These are phyloP conservation scores for Pterois miles DNA, from an alignment of 2,797 vertebrate species.

Conservation along the genomic window DNA sequence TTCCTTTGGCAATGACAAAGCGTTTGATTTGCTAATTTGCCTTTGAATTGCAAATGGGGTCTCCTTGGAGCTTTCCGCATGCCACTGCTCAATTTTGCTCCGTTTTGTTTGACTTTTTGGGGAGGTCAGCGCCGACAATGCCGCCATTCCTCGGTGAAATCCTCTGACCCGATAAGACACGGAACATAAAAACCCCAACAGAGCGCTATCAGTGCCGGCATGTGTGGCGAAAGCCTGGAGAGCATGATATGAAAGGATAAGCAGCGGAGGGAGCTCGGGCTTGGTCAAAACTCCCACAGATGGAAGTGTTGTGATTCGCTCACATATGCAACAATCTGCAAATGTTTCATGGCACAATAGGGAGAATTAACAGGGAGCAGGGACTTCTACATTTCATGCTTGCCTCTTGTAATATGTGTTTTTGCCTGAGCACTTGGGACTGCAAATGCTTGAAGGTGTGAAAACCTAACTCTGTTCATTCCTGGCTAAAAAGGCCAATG, in stretches of 20 bases:
- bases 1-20: slow-evolving; percentile 68
- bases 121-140: slow-evolving; percentile 70
- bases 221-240: slow-evolving; percentile 41
- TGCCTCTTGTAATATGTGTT: slow-evolving; percentile 22
- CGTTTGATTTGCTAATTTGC: slow-evolving; percentile 75
- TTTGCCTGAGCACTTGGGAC: slow-evolving; percentile 8
- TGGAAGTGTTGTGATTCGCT: slow-evolving; percentile 51
- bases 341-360: slow-evolving; percentile 41
- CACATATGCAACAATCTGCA: slow-evolving; percentile 50
- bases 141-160: slow-evolving; percentile 52
- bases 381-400: slow-evolving; percentile 32
- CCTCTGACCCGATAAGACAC: slow-evolving; percentile 59
- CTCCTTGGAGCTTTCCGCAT: slow-evolving; percentile 57
- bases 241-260: slow-evolving; percentile 54
- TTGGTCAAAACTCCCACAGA: slow-evolving; percentile 54
- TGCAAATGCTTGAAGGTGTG: slow-evolving; percentile 12
- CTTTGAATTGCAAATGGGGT: slow-evolving; percentile 71
- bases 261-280: slow-evolving; percentile 46
- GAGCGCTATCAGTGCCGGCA: slow-evolving; percentile 51
- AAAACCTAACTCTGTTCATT: slow-evolving; percentile 20
- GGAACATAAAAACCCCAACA: slow-evolving; percentile 57
- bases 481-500: background rate
- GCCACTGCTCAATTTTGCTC: slow-evolving; percentile 62
- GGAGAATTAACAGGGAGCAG: slow-evolving; percentile 44
- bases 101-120: slow-evolving; percentile 66